phyloP scores from a whole-genome alignment of 2,113 vertebrate genomes.

The Dissostichus mawsoni region DNA sequence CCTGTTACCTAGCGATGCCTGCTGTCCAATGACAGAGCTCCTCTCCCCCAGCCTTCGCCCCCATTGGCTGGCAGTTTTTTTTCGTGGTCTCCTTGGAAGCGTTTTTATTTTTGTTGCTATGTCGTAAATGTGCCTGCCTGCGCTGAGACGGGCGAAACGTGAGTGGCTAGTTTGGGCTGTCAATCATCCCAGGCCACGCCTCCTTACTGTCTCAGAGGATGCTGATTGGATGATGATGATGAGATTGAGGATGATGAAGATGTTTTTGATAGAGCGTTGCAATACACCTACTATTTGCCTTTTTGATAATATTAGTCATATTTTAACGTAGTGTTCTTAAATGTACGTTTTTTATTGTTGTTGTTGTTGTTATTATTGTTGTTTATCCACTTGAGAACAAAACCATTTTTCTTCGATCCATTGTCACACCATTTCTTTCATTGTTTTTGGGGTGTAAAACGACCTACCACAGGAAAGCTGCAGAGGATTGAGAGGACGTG shows the following conservation, averaged over 20 bases:
- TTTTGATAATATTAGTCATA: constrained; percentile 80
- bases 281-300: constrained; percentile 74
- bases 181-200: constrained; percentile 69
- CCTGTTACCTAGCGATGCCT: constrained; percentile 75
- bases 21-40: constrained; percentile 70
- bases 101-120: constrained; percentile 64
- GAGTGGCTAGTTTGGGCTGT: constrained; percentile 69
- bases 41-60: constrained; percentile 27
- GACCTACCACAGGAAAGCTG: constrained; percentile 32
- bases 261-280: constrained; percentile 72
- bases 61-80: constrained; percentile 40
- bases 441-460: constrained; percentile 51
- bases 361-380: constrained; percentile 62
- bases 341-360: constrained; percentile 49
- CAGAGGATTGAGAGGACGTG: constrained; percentile 1
- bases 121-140: constrained; percentile 77
- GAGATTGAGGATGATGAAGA: constrained; percentile 66
- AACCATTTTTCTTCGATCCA: constrained; percentile 54
- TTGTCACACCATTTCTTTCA: constrained; percentile 13
- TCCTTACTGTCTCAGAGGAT: constrained; percentile 62
- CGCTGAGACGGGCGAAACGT: constrained; percentile 65
- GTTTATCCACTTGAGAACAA: constrained; percentile 69
- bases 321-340: constrained; percentile 76
- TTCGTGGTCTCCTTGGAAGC: constrained; percentile 48
- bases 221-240: constrained; percentile 70